Evolutionary conservation across 2,888 invertebrate species (phyloP).

Genomic region (Listrodromus nycthemerus): DNA sequence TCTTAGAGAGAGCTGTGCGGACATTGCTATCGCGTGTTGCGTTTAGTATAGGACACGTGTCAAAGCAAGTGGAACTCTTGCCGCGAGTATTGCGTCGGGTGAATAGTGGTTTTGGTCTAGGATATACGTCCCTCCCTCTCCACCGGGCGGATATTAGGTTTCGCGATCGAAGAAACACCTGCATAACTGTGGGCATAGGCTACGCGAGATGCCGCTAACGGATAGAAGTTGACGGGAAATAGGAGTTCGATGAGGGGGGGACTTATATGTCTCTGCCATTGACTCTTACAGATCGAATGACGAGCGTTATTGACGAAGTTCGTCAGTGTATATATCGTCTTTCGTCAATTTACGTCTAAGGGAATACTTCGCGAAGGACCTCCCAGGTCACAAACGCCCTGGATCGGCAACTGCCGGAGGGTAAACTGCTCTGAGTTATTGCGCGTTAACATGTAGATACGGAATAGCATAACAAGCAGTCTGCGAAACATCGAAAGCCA

Average conservation of each 20-base stretch:
- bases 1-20: neutral
- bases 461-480: neutral
- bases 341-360: conserved; percentile 17
- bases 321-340: conserved; percentile 26
- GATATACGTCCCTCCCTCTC: neutral
- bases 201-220: neutral
- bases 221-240: neutral
- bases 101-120: conserved; percentile 15
- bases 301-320: conserved; percentile 38
- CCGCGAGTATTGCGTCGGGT: conserved; percentile 8
- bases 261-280: neutral
- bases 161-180: conserved; percentile 23
- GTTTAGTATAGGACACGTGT: conserved; percentile 1
- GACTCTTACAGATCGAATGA: conserved; percentile 39
- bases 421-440: conserved; percentile 9
- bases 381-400: neutral
- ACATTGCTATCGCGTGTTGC: conserved; percentile 10
- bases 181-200: conserved; percentile 3
- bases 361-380: conserved; percentile 24
- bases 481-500: neutral
- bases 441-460: conserved; percentile 9
- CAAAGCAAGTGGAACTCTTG: conserved; percentile 45
- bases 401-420: neutral
- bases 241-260: neutral
- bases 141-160: conserved; percentile 37